These are phyloP conservation scores for Xanthia icteritia DNA, from an alignment of 2,888 invertebrate genomes.

Conservation along the genomic window DNA sequence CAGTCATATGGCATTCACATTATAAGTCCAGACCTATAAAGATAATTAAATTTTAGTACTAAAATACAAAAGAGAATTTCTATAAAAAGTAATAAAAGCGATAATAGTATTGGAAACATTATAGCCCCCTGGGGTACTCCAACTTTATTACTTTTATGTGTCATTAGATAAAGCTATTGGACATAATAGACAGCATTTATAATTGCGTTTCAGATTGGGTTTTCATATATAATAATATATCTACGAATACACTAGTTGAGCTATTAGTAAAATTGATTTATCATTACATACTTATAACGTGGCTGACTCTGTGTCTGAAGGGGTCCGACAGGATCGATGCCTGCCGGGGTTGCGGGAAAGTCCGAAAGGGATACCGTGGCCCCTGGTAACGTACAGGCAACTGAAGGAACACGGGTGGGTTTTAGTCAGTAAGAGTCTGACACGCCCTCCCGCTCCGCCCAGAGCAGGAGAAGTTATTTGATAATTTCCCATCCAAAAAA, in stretches of 20 bases:
- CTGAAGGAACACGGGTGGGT: too few relatives aligned
- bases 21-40: not conserved
- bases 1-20: not conserved
- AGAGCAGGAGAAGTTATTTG: too few relatives aligned
- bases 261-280: not conserved
- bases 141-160: conserved; percentile 34
- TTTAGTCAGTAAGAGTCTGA: too few relatives aligned
- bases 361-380: too few relatives aligned
- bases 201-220: conserved; percentile 10
- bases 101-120: conserved; percentile 17
- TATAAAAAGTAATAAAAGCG: conserved; percentile 18
- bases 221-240: not conserved
- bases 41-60: conserved; percentile 5
- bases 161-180: conserved; percentile 39
- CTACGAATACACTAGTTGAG: not conserved
- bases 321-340: too few relatives aligned
- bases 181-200: conserved; percentile 12
- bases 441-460: too few relatives aligned
- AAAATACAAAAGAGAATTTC: conserved; percentile 15
- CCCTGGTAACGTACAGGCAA: too few relatives aligned
- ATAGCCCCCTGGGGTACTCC: conserved; percentile 15
- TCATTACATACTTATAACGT: not conserved
- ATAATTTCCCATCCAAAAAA: too few relatives aligned
- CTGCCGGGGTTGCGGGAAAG: too few relatives aligned
- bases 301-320: not conserved